Evolutionary conservation across 2,113 vertebrate species (phyloP).

Genomic region (Microtus oregoni): DNA sequence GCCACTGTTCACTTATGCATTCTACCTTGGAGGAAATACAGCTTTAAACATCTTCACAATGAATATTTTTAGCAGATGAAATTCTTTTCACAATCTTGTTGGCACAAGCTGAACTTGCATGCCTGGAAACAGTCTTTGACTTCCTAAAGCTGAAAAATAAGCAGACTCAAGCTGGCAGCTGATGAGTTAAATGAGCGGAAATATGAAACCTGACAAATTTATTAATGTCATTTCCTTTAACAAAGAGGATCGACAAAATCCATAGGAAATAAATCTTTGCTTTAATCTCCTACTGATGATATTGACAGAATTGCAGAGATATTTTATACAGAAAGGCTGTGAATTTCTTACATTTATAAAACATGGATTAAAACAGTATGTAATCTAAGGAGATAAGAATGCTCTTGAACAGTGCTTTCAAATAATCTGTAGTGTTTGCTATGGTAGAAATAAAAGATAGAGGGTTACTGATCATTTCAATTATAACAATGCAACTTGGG

Average conservation of each 20-base stretch:
- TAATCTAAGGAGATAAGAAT: conserved; percentile 49
- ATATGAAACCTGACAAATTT: conserved; percentile 71
- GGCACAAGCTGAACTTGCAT: conserved; percentile 24
- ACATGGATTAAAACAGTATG: conserved; percentile 26
- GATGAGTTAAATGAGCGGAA: conserved; percentile 75
- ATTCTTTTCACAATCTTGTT: conserved; percentile 27
- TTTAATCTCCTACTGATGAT: conserved; percentile 80
- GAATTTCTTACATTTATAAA: conserved; percentile 61
- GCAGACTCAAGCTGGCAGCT: conserved; percentile 58
- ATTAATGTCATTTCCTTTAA: conserved; percentile 81
- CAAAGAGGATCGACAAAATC: conserved; percentile 81
- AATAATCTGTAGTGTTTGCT: conserved; percentile 7
- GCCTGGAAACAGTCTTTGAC: conserved; percentile 30
- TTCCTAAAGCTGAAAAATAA: conserved; percentile 62
- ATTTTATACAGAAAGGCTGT: conserved; percentile 52
- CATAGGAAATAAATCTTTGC: conserved; percentile 81
- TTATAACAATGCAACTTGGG: neutral
- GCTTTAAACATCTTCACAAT: conserved; percentile 28
- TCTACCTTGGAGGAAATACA: neutral
- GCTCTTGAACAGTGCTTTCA: conserved; percentile 4
- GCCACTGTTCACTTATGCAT: neutral
- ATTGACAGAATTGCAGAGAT: conserved; percentile 77
- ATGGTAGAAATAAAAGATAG: neutral
- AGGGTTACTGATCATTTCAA: conserved; percentile 11
- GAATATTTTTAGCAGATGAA: conserved; percentile 42